phyloP scores from a whole-genome alignment of 2,113 vertebrate species.

The Lates calcarifer region DNA sequence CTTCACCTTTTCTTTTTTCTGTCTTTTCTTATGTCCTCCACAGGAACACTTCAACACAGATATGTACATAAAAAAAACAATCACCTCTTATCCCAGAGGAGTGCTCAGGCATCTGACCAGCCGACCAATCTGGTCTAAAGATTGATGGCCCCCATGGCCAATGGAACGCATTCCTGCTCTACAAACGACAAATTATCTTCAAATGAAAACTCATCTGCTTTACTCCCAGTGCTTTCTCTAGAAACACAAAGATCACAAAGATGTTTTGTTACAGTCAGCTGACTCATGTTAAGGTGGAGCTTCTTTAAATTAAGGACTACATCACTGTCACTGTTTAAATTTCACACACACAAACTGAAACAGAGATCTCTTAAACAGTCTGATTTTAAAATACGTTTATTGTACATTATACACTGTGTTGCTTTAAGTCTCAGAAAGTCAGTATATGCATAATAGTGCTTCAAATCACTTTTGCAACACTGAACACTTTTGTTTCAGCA shows the following conservation, averaged over 20 bases:
- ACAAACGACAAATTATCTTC: conserved; percentile 90
- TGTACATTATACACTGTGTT: too few species aligned
- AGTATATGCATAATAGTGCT: background rate
- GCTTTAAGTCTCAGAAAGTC: background rate
- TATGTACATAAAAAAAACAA: conserved; percentile 23
- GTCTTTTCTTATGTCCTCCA: conserved; percentile 8
- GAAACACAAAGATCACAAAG: conserved; percentile 83
- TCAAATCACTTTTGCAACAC: background rate
- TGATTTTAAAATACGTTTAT: background rate
- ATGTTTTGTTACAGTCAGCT: conserved; percentile 81
- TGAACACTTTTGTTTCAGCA: conserved; percentile 58
- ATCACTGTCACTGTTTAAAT: background rate
- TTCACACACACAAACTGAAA: background rate
- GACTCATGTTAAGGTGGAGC: conserved; percentile 62
- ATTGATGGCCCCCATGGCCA: conserved; percentile 89
- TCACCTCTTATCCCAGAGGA: conserved; percentile 84
- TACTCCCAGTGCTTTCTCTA: conserved; percentile 88
- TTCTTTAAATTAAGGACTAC: conserved; percentile 33
- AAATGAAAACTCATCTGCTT: conserved; percentile 87
- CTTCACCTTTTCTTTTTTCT: background rate
- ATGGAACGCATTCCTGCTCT: conserved; percentile 91
- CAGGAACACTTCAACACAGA: conserved; percentile 35
- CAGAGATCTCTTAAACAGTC: background rate
- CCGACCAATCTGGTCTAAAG: conserved; percentile 86
- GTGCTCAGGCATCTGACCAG: conserved; percentile 88